Percentiles rank a stretch among this genome's conserved stretches.
phyloP scores from a whole-genome alignment of 2,113 vertebrate genomes.

The Serilophus lunatus region DNA sequence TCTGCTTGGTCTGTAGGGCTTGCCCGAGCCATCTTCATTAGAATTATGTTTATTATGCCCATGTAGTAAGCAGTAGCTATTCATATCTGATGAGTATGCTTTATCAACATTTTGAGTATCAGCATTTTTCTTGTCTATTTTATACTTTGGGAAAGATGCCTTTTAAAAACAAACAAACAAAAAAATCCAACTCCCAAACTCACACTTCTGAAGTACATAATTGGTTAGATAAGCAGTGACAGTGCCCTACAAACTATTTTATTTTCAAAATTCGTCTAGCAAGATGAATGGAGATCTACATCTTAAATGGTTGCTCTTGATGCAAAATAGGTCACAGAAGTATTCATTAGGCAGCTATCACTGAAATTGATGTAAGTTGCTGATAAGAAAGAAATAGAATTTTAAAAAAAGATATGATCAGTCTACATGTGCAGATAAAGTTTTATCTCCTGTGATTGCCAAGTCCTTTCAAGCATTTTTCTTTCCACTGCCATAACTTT shows the following conservation, averaged over 20 bases:
- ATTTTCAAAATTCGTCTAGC: not conserved
- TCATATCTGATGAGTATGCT: not conserved
- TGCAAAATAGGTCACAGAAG: not conserved
- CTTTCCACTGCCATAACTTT: not conserved
- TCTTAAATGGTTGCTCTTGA: not conserved
- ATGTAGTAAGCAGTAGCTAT: not conserved
- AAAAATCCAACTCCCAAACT: not conserved
- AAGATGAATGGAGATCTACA: not conserved
- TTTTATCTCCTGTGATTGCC: not conserved
- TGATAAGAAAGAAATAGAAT: not conserved
- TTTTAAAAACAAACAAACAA: not conserved
- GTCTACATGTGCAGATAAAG: not conserved
- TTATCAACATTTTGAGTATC: not conserved
- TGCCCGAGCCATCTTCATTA: not conserved
- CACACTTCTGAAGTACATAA: not conserved
- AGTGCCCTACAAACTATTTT: not conserved
- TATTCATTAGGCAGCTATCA: not conserved
- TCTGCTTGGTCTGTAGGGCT: not conserved
- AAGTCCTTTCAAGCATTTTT: not conserved
- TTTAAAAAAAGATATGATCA: not conserved
- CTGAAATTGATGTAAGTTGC: not conserved
- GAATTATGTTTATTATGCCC: not conserved
- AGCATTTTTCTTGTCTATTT: not conserved
- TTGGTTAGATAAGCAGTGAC: not conserved
- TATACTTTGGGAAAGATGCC: not conserved